Conservation (phyloP, 2,113 vertebrate genomes). For the Aspiorhynchus laticeps region DNA sequence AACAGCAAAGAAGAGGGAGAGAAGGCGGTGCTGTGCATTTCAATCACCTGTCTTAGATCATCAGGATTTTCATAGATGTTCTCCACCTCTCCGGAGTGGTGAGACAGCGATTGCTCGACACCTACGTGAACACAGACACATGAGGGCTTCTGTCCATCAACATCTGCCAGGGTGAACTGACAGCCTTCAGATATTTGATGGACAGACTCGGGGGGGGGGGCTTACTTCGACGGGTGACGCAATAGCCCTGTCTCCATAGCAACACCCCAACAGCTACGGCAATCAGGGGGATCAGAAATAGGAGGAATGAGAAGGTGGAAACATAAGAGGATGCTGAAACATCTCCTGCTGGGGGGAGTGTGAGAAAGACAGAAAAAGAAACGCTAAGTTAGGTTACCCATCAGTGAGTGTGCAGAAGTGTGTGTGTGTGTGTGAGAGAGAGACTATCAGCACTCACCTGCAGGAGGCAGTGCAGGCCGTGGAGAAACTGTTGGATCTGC, state of each 20-base stretch:
- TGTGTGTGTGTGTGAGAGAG: not conserved
- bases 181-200: conserved; percentile 45
- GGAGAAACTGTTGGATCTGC: not conserved
- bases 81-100: conserved; percentile 68
- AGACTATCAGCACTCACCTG: conserved; percentile 24
- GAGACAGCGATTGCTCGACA: conserved; percentile 72
- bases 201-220: conserved; percentile 61
- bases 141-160: conserved; percentile 4
- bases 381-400: not conserved
- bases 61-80: conserved; percentile 81
- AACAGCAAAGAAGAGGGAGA: conserved; percentile 14
- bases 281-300: conserved; percentile 76
- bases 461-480: conserved; percentile 43
- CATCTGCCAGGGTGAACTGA: conserved; percentile 6
- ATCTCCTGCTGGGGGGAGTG: conserved; percentile 54
- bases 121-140: conserved; percentile 44
- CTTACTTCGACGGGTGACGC: conserved; percentile 73
- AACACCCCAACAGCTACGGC: conserved; percentile 73
- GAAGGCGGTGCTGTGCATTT: conserved; percentile 2
- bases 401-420: not conserved
- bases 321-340: conserved; percentile 56
- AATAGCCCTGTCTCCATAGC: conserved; percentile 78
- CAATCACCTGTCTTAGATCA: conserved; percentile 76
- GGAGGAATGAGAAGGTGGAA: conserved; percentile 71
- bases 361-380: not conserved